These are phyloP conservation scores for Emys orbicularis DNA, from an alignment of 2,797 vertebrate species.

Conservation along the genomic window DNA sequence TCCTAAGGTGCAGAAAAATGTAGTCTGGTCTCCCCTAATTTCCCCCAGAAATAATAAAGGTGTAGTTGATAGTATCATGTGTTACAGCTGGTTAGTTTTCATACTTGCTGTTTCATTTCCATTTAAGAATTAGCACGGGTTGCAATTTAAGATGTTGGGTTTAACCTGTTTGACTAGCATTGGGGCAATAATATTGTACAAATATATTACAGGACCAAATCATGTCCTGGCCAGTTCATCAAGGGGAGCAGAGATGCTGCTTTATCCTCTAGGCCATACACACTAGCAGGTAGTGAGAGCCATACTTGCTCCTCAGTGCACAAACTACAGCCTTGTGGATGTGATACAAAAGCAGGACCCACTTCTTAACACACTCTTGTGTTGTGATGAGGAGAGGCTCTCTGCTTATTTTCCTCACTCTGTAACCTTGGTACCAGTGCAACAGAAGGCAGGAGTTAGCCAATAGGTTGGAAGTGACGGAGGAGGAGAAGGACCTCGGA, in stretches of 20 bases:
- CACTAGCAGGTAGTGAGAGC: background rate
- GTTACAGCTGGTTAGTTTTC: background rate
- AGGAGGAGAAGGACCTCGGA: no score
- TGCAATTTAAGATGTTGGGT: background rate
- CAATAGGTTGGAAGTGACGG: no score
- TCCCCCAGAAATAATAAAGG: background rate
- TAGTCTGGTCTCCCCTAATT: background rate
- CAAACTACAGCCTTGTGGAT: accelerated
- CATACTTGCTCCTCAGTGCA: background rate
- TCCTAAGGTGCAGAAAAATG: background rate
- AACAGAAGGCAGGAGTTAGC: background rate
- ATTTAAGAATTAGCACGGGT: background rate
- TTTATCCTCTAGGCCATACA: background rate
- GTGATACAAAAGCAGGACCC: background rate
- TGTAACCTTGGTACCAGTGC: no score
- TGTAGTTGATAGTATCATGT: background rate
- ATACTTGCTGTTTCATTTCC: background rate
- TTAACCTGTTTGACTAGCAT: background rate
- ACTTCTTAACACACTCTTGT: background rate
- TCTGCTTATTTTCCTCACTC: no score
- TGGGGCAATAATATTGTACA: background rate
- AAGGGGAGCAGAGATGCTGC: background rate
- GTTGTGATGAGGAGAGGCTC: background rate
- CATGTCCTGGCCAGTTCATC: background rate
- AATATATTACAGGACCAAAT: background rate